Conservation (phyloP, 2,797 vertebrate species). For the Rhabdomys pumilio region DNA sequence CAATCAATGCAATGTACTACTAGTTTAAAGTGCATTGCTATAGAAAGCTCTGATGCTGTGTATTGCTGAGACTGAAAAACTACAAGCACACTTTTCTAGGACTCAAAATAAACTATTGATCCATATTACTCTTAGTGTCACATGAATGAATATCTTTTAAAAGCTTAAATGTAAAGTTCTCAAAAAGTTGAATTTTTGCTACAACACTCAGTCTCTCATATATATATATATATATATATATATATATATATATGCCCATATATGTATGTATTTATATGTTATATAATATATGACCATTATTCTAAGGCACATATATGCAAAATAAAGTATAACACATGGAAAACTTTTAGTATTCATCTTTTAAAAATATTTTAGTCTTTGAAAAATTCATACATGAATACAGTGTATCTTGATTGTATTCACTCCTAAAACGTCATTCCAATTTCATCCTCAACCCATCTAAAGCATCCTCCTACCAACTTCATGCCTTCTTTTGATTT, state of each 20-base stretch:
- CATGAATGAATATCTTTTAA: background rate
- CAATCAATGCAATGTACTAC: background rate
- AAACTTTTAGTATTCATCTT: background rate
- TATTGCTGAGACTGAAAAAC: conserved; percentile 21
- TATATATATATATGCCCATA: background rate
- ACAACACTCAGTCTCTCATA: background rate
- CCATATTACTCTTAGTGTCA: background rate
- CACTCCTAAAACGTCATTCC: background rate
- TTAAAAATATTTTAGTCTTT: background rate
- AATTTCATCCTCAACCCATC: background rate
- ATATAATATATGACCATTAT: background rate
- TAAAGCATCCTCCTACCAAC: background rate
- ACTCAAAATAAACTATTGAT: conserved; percentile 19
- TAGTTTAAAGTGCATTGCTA: background rate
- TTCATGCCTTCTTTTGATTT: background rate
- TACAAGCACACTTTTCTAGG: background rate
- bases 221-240: background rate
- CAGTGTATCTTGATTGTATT: too few relatives aligned
- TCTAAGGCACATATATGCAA: background rate
- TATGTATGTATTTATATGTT: background rate
- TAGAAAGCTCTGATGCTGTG: background rate
- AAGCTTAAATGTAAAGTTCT: conserved; percentile 26
- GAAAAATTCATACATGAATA: background rate
- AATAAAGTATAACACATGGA: background rate
- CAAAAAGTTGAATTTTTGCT: background rate